phyloP scores from a whole-genome alignment of 2,113 vertebrate genomes.

The Lucifuga dentata region DNA sequence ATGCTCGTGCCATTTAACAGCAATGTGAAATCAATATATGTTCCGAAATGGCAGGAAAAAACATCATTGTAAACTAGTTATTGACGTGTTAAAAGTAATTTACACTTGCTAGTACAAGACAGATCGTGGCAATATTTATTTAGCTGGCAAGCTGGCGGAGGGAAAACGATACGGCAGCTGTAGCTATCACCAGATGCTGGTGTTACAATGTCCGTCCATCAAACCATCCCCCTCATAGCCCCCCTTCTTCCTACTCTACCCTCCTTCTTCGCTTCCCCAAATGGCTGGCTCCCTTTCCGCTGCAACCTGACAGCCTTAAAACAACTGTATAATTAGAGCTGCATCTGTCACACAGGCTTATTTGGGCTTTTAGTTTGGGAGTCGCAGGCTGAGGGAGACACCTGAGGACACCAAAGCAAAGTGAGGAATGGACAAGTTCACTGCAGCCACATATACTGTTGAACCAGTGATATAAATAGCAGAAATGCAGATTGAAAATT shows the following conservation, averaged over 20 bases:
- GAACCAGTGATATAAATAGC: neutral
- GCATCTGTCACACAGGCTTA: constrained; percentile 80
- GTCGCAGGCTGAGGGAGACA: constrained; percentile 46
- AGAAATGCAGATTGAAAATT: constrained; percentile 19
- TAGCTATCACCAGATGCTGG: constrained; percentile 83
- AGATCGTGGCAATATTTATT: constrained; percentile 86
- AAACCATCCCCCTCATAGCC: constrained; percentile 55
- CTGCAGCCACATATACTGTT: neutral
- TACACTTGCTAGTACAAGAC: constrained; percentile 86
- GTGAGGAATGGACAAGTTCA: neutral
- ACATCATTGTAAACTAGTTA: constrained; percentile 85
- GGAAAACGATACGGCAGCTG: constrained; percentile 82
- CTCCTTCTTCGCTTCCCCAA: constrained; percentile 71
- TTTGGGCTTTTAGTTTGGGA: constrained; percentile 65
- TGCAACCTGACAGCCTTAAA: constrained; percentile 85
- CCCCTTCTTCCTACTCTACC: constrained; percentile 47
- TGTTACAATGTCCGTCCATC: constrained; percentile 84
- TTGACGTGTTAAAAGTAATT: constrained; percentile 86
- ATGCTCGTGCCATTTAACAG: constrained; percentile 76
- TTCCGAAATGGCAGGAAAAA: constrained; percentile 80
- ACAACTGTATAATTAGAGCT: constrained; percentile 87
- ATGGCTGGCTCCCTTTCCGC: constrained; percentile 80
- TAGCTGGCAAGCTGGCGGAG: constrained; percentile 82
- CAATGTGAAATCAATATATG: constrained; percentile 84
- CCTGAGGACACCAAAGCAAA: constrained; percentile 36